phyloP scores from a whole-genome alignment of 2,797 vertebrate genomes.

The Anisognathus igniventris region DNA sequence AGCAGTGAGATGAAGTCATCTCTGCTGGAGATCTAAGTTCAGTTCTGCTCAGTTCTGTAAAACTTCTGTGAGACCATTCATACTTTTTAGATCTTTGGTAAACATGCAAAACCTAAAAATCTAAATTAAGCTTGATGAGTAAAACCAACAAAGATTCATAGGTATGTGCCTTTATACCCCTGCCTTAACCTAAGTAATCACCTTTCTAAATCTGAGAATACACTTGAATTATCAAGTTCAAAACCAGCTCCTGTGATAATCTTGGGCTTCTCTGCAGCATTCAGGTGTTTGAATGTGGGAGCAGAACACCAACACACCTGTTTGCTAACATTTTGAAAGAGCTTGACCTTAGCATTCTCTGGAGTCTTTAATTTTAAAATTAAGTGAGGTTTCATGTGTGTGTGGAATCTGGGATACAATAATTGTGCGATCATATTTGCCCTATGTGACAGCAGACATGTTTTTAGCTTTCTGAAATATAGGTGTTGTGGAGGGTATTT shows the following conservation, averaged over 20 bases:
- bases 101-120: neutral
- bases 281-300: neutral
- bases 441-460: fast-evolving
- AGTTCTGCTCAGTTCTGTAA: neutral
- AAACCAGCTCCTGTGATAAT: neutral
- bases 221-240: neutral
- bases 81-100: neutral
- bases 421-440: neutral
- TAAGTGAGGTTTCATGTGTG: neutral
- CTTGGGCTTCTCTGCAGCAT: neutral
- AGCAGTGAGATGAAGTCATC: neutral
- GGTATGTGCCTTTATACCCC: neutral
- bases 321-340: neutral
- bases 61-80: neutral
- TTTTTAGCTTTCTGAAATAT: neutral
- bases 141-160: neutral
- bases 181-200: neutral
- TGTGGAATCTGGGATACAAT: neutral
- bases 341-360: neutral
- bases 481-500: neutral
- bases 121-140: neutral
- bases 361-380: neutral
- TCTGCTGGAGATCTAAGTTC: neutral
- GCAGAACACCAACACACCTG: neutral
- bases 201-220: neutral